phyloP scores from a whole-genome alignment of 2,113 vertebrate species.

The Theropithecus gelada region DNA sequence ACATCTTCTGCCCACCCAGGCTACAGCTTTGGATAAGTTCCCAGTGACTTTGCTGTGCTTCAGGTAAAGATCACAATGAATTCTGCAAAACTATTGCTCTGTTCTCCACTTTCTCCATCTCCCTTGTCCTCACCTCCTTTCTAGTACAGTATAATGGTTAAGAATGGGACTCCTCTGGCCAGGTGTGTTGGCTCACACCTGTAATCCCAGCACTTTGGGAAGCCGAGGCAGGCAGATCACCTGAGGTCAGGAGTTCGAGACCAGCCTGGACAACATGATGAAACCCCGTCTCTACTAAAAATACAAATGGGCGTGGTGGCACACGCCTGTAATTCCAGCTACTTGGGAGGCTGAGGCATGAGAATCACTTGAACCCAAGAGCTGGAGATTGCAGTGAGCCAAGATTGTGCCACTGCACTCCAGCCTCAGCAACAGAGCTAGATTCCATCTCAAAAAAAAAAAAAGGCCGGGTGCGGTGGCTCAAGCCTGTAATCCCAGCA shows the following conservation, averaged over 20 bases:
- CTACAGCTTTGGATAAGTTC: background rate
- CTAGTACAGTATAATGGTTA: background rate
- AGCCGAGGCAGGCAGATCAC: background rate
- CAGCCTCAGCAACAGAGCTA: background rate
- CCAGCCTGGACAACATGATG: background rate
- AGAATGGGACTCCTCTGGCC: background rate
- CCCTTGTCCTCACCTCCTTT: no score
- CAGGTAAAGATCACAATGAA: background rate
- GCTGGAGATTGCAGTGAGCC: background rate
- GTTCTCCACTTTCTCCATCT: background rate
- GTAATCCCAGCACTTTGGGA: background rate
- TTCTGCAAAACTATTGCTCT: background rate
- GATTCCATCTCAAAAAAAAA: background rate
- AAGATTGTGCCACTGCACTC: background rate
- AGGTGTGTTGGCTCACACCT: background rate
- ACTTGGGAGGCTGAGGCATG: background rate
- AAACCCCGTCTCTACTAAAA: background rate
- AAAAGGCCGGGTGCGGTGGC: no score
- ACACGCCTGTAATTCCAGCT: background rate
- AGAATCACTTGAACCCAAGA: background rate
- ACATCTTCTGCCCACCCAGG: background rate
- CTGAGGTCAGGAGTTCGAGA: background rate
- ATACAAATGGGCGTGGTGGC: background rate
- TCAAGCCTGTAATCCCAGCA: no score
- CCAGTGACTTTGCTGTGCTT: background rate